Evolutionary conservation across 2,888 invertebrate genomes (phyloP).

Genomic region (Lutraria lutraria): DNA sequence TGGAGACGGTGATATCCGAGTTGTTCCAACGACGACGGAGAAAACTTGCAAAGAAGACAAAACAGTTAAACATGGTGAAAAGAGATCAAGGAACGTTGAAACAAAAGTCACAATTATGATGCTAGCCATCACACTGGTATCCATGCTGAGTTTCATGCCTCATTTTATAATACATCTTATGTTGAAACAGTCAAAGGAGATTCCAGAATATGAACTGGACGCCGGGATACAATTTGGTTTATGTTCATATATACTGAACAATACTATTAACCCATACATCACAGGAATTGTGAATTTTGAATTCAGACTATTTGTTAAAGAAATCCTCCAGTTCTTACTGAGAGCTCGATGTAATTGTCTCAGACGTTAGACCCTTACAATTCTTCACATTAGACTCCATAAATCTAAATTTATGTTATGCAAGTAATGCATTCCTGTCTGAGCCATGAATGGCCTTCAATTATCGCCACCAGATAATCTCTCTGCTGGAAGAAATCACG

Average conservation of each 20-base stretch:
- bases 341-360: neutral
- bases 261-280: constrained; percentile 43
- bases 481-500: no score
- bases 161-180: constrained; percentile 36
- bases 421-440: no score
- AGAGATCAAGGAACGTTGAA: neutral
- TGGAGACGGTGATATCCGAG: no score
- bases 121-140: constrained; percentile 25
- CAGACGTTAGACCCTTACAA: no score
- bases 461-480: no score
- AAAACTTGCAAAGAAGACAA: neutral
- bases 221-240: constrained; percentile 42
- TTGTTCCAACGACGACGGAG: no score
- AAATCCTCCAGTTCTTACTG: neutral
- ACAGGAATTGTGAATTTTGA: constrained; percentile 23
- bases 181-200: neutral
- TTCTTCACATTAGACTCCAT: no score
- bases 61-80: neutral
- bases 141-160: constrained; percentile 34
- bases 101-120: constrained; percentile 35
- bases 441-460: no score
- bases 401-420: no score
- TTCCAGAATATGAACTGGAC: constrained; percentile 17
- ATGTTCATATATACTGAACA: constrained; percentile 37
- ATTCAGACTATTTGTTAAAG: constrained; percentile 30